These are phyloP conservation scores for Corythucha ciliata DNA, from an alignment of 2,888 invertebrate species.

Conservation along the genomic window DNA sequence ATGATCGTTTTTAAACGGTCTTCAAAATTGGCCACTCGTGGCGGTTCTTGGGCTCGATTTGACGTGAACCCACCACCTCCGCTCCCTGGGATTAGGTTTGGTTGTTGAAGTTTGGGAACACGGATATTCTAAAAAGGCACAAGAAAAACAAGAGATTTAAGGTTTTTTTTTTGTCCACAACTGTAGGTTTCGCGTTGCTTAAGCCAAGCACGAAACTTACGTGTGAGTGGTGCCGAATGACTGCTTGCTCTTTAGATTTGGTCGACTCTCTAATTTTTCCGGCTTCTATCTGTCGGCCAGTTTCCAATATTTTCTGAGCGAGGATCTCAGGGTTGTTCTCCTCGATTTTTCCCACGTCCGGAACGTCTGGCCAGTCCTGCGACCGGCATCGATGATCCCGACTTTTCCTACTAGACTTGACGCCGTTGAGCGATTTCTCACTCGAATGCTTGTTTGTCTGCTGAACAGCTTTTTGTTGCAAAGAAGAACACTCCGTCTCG, in stretches of 20 bases:
- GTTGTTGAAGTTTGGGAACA: not conserved
- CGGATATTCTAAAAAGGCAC: not conserved
- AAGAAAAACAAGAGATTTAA: not conserved
- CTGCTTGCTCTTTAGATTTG: constrained; percentile 24
- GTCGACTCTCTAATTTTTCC: constrained; percentile 48
- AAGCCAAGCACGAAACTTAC: not conserved
- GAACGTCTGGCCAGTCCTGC: constrained; percentile 86
- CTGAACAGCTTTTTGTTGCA: constrained; percentile 23
- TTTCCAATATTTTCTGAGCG: constrained; percentile 82
- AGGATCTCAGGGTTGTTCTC: constrained; percentile 85
- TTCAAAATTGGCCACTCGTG: constrained; percentile 77
- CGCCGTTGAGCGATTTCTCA: constrained; percentile 23
- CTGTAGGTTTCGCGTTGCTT: not conserved
- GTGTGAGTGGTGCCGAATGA: constrained; percentile 15
- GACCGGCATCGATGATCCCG: constrained; percentile 47
- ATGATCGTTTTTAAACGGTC: constrained; percentile 81
- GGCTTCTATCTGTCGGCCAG: constrained; percentile 80
- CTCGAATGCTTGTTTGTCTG: constrained; percentile 15
- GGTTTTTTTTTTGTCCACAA: not conserved
- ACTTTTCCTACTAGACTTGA: constrained; percentile 31
- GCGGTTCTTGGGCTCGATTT: constrained; percentile 62
- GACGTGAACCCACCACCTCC: constrained; percentile 43
- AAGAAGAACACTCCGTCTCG: constrained; percentile 22
- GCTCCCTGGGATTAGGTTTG: too few relatives aligned
- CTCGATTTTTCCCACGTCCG: constrained; percentile 80